These are phyloP conservation scores for Axis porcinus DNA, from an alignment of 2,113 vertebrate genomes.

Conservation along the genomic window DNA sequence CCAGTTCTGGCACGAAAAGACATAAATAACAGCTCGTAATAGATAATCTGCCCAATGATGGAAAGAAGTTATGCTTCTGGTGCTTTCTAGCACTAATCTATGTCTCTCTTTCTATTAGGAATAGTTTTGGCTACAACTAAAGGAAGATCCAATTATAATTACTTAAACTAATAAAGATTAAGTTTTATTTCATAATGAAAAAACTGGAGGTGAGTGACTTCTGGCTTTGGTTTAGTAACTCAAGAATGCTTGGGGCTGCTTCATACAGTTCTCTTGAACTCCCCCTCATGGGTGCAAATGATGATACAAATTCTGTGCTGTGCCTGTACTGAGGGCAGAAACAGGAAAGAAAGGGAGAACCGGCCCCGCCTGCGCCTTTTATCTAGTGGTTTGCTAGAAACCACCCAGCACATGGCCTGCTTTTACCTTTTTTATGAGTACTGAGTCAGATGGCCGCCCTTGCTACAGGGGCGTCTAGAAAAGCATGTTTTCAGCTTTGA, in stretches of 20 bases:
- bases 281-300: background rate
- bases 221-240: background rate
- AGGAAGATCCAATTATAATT: background rate
- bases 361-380: background rate
- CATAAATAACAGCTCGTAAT: background rate
- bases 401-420: background rate
- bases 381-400: background rate
- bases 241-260: background rate
- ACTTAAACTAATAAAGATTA: background rate
- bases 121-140: background rate
- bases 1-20: background rate
- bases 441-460: background rate
- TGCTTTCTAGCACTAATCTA: background rate
- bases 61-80: background rate
- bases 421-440: background rate
- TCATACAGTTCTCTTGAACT: background rate
- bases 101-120: background rate
- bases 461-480: background rate
- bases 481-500: background rate
- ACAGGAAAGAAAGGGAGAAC: background rate
- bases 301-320: background rate
- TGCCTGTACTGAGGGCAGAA: background rate
- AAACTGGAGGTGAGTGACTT: background rate
- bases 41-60: background rate
- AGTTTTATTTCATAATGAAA: background rate